Evolutionary conservation across 1,140 invertebrate species (phyloP).

Genomic region (Cotesia vestalis): DNA sequence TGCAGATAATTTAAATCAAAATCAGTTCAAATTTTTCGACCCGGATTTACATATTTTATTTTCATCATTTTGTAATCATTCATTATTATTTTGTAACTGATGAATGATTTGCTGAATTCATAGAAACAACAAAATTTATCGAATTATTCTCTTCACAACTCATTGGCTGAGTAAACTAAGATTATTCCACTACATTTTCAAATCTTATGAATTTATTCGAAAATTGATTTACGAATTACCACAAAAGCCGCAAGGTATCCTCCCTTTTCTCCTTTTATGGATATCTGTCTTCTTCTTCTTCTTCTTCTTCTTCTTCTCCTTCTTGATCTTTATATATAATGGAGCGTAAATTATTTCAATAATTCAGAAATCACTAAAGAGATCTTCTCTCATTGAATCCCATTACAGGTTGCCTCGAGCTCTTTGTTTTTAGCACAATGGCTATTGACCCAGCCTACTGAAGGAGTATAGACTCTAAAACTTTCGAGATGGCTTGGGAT

Average conservation of each 20-base stretch:
- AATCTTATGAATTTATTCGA: not conserved
- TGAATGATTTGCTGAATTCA: not conserved
- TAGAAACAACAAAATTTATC: not conserved
- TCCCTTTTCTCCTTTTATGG: slow-evolving; percentile 21
- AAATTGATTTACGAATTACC: slow-evolving; percentile 12
- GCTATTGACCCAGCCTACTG: slow-evolving; percentile 45
- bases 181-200: slow-evolving; percentile 6
- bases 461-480: not conserved
- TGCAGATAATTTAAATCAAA: no score
- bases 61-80: no score
- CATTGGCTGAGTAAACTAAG: slow-evolving; percentile 6
- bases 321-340: not conserved
- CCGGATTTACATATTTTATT: no score
- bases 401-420: slow-evolving; percentile 50
- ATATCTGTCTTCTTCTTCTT: not conserved
- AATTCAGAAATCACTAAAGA: slow-evolving; percentile 50
- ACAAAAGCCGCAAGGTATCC: slow-evolving; percentile 15
- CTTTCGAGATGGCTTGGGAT: slow-evolving; percentile 33
- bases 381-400: slow-evolving; percentile 59
- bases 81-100: no score
- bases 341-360: slow-evolving; percentile 41
- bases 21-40: no score
- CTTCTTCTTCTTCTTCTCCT: no score
- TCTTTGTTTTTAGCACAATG: slow-evolving; percentile 59
- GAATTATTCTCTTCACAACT: not conserved